Conservation (phyloP, 92 coral and sea anemone species). For the Anthopleura xanthogrammica region DNA sequence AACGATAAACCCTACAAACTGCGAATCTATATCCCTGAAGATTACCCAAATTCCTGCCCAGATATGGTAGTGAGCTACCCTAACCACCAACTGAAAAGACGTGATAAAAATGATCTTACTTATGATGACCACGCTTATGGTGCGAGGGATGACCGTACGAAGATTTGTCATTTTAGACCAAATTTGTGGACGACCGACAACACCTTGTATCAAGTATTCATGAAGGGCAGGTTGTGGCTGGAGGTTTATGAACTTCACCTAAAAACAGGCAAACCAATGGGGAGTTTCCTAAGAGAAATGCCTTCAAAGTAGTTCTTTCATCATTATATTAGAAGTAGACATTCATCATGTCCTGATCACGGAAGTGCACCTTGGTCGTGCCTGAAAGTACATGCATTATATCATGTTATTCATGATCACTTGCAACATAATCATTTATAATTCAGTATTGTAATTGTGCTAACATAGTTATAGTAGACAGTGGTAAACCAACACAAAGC, state of each 20-base stretch:
- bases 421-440: too few species aligned
- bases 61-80: constrained; percentile 61
- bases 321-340: too few species aligned
- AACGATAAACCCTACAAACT: constrained; percentile 56
- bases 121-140: constrained; percentile 7
- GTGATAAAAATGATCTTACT: constrained; percentile 20
- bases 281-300: constrained; percentile 32
- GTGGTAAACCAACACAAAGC: too few species aligned
- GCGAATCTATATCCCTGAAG: constrained; percentile 63
- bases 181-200: constrained; percentile 21
- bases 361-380: too few species aligned
- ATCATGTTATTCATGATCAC: too few species aligned
- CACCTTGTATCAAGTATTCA: constrained; percentile 30
- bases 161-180: constrained; percentile 72
- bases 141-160: constrained; percentile 43
- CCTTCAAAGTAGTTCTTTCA: background rate
- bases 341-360: background rate
- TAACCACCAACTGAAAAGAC: constrained; percentile 27
- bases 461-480: too few species aligned
- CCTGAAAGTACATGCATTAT: too few species aligned
- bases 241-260: constrained; percentile 33
- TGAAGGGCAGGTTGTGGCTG: constrained; percentile 40
- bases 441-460: too few species aligned
- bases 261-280: constrained; percentile 36
- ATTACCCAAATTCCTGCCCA: constrained; percentile 81